These are phyloP conservation scores for Pelvicachromis taeniatus DNA, from an alignment of 2,113 vertebrate genomes.

Conservation along the genomic window DNA sequence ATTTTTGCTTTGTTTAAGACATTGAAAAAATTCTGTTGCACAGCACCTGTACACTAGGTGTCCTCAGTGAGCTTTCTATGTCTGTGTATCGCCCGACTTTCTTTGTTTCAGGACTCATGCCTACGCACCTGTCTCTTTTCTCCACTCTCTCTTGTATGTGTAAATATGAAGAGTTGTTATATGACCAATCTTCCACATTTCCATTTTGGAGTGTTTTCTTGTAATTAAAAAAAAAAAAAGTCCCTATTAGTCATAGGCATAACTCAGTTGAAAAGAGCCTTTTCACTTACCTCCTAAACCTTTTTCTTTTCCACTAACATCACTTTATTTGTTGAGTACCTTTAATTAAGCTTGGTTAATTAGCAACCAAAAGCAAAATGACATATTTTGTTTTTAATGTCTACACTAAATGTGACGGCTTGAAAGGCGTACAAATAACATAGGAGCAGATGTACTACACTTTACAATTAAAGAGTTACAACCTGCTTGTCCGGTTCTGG, in stretches of 20 bases:
- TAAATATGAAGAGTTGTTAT: neutral
- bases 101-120: neutral
- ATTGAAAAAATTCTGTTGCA: neutral
- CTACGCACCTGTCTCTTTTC: neutral
- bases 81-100: neutral
- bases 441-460: neutral
- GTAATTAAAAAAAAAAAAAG: neutral
- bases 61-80: neutral
- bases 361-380: neutral
- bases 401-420: neutral
- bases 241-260: neutral
- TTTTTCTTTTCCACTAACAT: neutral
- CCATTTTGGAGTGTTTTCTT: neutral
- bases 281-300: neutral
- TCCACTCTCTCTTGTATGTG: neutral
- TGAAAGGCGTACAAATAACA: neutral
- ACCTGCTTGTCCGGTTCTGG: neutral
- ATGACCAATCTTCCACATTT: neutral
- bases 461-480: neutral
- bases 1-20: neutral
- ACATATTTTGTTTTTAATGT: neutral
- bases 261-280: neutral
- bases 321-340: neutral
- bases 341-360: neutral
- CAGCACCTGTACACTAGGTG: conserved; percentile 1